Percentiles rank a stretch among this genome's conserved stretches.
phyloP scores from a whole-genome alignment of 2,888 invertebrate species.

The Acleris sparsana region DNA sequence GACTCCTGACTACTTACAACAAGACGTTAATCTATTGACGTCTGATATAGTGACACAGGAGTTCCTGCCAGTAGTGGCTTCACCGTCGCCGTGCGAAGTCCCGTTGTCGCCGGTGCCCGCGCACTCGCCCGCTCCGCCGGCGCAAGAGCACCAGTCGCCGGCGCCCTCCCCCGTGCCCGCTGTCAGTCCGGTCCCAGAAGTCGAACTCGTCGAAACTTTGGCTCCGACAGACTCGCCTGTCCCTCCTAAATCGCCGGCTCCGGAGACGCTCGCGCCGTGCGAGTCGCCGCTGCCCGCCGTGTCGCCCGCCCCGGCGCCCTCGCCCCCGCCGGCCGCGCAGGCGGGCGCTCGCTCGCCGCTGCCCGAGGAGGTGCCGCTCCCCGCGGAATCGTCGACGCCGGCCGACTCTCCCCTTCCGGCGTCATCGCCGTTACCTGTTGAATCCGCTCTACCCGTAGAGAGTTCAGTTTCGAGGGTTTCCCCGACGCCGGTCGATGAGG shows the following conservation, averaged over 20 bases:
- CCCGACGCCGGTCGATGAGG: conserved; percentile 34
- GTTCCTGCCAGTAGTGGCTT: conserved; percentile 43
- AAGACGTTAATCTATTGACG: conserved; percentile 19
- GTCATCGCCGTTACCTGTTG: conserved; percentile 23
- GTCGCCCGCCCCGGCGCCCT: conserved; percentile 43
- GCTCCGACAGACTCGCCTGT: conserved; percentile 39
- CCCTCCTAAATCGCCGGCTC: conserved; percentile 39
- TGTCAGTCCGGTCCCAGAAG: conserved; percentile 23
- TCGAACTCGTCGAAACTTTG: conserved; percentile 34
- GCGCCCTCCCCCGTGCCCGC: conserved; percentile 45
- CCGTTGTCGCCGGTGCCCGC: conserved; percentile 19
- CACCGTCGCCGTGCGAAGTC: conserved; percentile 41
- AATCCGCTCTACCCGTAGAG: conserved; percentile 32
- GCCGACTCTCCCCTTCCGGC: conserved; percentile 23
- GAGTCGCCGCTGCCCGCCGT: conserved; percentile 35
- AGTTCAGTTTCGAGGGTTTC: conserved; percentile 29
- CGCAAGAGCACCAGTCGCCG: conserved; percentile 42
- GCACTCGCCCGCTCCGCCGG: conserved; percentile 23
- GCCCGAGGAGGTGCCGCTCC: conserved; percentile 40
- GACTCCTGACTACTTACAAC: conserved; percentile 14
- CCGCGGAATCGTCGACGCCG: conserved; percentile 38
- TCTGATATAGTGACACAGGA: conserved; percentile 17
- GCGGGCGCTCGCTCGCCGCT: conserved; percentile 38
- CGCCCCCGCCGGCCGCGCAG: conserved; percentile 38
- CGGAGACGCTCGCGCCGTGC: conserved; percentile 4